Evolutionary conservation across 2,888 invertebrate genomes (phyloP).

Genomic region (Catocala nupta): DNA sequence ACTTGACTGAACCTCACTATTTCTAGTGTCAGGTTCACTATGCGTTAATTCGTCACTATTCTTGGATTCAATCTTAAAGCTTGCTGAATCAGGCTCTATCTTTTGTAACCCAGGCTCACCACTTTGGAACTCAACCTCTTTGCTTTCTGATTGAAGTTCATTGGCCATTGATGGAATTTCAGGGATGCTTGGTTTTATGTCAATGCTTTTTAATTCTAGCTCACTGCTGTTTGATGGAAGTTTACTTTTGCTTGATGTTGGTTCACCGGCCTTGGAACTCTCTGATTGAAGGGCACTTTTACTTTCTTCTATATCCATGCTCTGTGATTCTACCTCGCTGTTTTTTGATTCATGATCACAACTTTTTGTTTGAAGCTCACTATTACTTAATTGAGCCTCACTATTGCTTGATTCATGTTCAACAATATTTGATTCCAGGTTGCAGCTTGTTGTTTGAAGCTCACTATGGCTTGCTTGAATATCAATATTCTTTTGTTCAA

Average conservation of each 20-base stretch:
- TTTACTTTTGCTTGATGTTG: not conserved
- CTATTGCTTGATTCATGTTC: not conserved
- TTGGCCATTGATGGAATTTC: not conserved
- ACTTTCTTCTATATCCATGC: not conserved
- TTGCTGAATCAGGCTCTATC: not conserved
- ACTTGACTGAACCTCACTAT: not conserved
- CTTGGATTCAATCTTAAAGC: not conserved
- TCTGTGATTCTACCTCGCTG: not conserved
- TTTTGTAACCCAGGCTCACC: not conserved
- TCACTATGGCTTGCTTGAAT: not conserved
- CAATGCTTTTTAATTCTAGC: not conserved
- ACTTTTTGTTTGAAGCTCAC: not conserved
- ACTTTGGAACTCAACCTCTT: not conserved
- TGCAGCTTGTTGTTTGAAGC: not conserved
- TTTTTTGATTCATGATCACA: not conserved
- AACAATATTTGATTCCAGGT: not conserved
- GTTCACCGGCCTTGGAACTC: not conserved
- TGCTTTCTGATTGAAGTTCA: slow-evolving; percentile 6
- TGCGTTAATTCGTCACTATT: not conserved
- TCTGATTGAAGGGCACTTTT: not conserved
- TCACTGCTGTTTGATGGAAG: not conserved
- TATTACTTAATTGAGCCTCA: not conserved
- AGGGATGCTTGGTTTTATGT: not conserved
- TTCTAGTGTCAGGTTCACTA: not conserved
- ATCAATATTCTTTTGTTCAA: not conserved